Evolutionary conservation across 2,888 invertebrate genomes (phyloP), one percentile per base, ranked within the genome.

Genomic region (Ceraclea dissimilis): DNA sequence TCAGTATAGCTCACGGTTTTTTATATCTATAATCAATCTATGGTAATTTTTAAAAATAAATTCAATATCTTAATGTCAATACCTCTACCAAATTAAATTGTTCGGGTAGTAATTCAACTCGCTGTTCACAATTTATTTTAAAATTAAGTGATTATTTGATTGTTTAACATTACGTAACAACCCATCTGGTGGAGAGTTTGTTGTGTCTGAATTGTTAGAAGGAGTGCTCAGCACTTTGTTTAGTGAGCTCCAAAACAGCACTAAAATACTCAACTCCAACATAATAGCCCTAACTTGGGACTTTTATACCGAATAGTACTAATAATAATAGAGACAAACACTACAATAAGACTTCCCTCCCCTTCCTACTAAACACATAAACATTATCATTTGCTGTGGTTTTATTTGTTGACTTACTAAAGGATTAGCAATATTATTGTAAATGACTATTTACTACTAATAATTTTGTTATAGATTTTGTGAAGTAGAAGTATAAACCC

Each of bases 291-390:
- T 39, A 39, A 13, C 48, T 34, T 19, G 33, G 49, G 22, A 51
- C 31, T 39, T 34, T 49, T 52, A 57, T 54, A 47, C 39, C 17
- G 44, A 54, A 54, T 49, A 54, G 48, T 57, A 43, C 17, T 8
- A 46, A 46, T 46, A 46, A 46, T 46, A 20, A 46, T 13, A 46
- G 18, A 46, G 4, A 46, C 19, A 46, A 46, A 46, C 46, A 19
- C 18, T 13, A 19, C 20, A 18, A 46, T 46, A 39, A 16, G 39
- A 39, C 39, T 16, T 4, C 39, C 39, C 13, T 16, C 13, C 8
- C 13, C 39, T 39, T 16, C 39, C 39, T 13, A 6, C 31, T 31
- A 39, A 39, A 39, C 13, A 39, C 39, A 39, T 39, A 39, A 39
- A 39, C 39, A 39, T 39, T 39, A 39, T 39, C 39, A 39, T 39